Evolutionary conservation across 2,888 invertebrate genomes (phyloP).

Genomic region (Anodontia alba): DNA sequence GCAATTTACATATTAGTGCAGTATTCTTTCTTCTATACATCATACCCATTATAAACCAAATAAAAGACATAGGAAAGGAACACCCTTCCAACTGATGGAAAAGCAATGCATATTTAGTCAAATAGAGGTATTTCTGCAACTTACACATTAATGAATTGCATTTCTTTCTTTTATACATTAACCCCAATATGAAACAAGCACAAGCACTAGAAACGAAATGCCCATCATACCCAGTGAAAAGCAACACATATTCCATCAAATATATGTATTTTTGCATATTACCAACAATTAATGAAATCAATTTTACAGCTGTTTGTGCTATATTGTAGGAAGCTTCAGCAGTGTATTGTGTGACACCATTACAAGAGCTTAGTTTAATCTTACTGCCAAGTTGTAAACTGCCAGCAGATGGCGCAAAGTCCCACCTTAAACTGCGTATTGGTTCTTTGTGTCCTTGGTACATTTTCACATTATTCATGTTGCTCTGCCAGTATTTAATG

Average conservation of each 20-base stretch:
- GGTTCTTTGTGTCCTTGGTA: constrained; percentile 99
- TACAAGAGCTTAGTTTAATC: constrained; percentile 26
- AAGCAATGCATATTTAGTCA: background rate
- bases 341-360: background rate
- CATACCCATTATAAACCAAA: too few species aligned
- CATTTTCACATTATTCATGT: constrained; percentile 99
- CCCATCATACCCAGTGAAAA: background rate
- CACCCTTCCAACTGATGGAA: too few species aligned
- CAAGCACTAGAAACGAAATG: too few species aligned
- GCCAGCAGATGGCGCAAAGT: constrained; percentile 51
- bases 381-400: constrained; percentile 41
- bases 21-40: too few species aligned
- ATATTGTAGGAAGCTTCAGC: background rate
- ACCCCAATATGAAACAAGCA: too few species aligned
- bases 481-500: constrained; percentile 99
- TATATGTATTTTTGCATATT: background rate
- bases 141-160: too few species aligned
- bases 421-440: constrained; percentile 97
- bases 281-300: background rate
- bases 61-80: too few species aligned
- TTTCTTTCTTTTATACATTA: too few species aligned
- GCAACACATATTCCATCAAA: background rate
- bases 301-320: background rate
- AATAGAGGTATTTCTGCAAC: background rate
- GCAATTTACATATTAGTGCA: too few species aligned